Base-by-base conservation (phyloP, 2,113 vertebrate genomes). In the Dromaius novaehollandiae region DNA sequence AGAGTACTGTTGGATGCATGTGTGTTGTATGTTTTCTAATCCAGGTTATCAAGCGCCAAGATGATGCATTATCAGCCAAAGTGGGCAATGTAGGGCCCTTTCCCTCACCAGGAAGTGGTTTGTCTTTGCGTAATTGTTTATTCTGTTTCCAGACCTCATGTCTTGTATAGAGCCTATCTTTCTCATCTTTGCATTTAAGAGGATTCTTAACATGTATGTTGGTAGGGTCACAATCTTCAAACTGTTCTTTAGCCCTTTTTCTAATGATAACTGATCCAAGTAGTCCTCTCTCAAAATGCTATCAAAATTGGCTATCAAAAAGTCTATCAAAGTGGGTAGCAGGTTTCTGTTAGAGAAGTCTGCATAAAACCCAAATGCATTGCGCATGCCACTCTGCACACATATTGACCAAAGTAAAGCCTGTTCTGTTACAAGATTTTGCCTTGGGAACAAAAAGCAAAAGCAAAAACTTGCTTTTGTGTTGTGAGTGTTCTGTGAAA, bases 11-110 rank as follows among this genome's bases (percentile, higher is more conserved):
- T 53, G 14, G 28, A 38, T 30, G 11, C 11, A 15, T 53, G 19
- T 15, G 2, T 61, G 53, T 28, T 1, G 0, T 38, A 11, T 44
- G 13, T 6, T 55, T 68, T 36, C 25, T 34, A 11, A 14, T 53
- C 26, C 4, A 34, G 36, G 46, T 32, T 69, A 11, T 13, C 26
- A 30, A 63, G 64, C 58, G 36, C 30, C 13, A n/a, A 60, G 34
- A n/a, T 9, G 28, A 32, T 60, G 15, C 25, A 28, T 46, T 30
- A 56, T 22, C 56, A 55, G 48, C 48, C 6, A 6, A 15, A 70
- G 38, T 24, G 21, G 38, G 25, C 17, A 61, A 64, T 4, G 0
- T 34, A 36, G 11, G 21, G 34, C 22, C 46, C 22, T 40, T 63
- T 63, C 9, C 73, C 11, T 77, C 61, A 21, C 26, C 42, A 28